Percentiles rank a stretch among this genome's conserved stretches.
phyloP scores from a whole-genome alignment of 1,140 invertebrate genomes.

The Eupristina koningsbergeri region DNA sequence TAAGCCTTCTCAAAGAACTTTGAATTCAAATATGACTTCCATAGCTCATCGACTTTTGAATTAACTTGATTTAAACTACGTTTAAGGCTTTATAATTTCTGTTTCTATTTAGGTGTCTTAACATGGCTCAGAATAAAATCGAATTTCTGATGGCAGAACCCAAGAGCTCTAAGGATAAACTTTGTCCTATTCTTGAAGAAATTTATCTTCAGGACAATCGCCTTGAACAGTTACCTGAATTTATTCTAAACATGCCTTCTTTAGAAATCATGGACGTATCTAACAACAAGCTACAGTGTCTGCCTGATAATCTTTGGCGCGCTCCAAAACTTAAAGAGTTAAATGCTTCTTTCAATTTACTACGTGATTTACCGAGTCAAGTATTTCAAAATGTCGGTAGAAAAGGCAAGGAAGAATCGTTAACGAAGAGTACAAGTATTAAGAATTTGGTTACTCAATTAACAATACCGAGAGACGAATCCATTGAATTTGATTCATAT shows the following conservation, averaged over 20 bases:
- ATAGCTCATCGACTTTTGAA: background rate
- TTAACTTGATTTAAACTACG: background rate
- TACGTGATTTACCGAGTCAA: constrained; percentile 83
- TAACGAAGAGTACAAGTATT: constrained; percentile 63
- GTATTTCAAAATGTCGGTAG: constrained; percentile 63
- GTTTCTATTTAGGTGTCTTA: constrained; percentile 14
- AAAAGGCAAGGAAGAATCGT: constrained; percentile 61
- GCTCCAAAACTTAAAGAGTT: constrained; percentile 90
- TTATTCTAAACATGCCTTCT: constrained; percentile 86
- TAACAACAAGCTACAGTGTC: constrained; percentile 91
- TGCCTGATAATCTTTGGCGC: constrained; percentile 93
- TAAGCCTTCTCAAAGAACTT: background rate
- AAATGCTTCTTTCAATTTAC: constrained; percentile 92
- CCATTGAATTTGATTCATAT: constrained; percentile 66
- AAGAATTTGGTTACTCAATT: constrained; percentile 61
- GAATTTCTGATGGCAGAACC: constrained; percentile 62
- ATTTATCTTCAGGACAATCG: constrained; percentile 91
- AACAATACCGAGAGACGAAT: constrained; percentile 65
- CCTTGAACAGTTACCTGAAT: constrained; percentile 84
- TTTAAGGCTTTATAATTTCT: background rate
- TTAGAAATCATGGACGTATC: constrained; percentile 91
- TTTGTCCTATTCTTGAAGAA: constrained; percentile 88
- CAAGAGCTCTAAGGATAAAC: constrained; percentile 74
- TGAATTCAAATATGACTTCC: background rate
- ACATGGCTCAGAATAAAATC: constrained; percentile 85